These are phyloP conservation scores for Mythimna albipuncta DNA, from an alignment of 2,888 invertebrate species.

Conservation along the genomic window DNA sequence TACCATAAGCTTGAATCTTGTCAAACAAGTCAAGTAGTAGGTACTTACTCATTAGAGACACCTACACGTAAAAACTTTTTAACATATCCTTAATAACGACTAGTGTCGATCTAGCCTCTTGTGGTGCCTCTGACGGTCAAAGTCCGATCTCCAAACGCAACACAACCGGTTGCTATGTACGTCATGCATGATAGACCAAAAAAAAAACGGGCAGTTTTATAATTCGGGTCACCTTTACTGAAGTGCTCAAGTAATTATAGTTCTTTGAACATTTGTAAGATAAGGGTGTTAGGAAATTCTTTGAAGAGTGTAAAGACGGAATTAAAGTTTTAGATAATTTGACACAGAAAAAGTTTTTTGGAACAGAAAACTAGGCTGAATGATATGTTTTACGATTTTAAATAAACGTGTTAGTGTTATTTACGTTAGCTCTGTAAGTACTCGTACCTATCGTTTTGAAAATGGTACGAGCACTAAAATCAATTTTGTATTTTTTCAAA, in stretches of 20 bases:
- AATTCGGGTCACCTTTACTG: constrained; percentile 27
- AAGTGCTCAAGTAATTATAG: constrained; percentile 18
- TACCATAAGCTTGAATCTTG: neutral
- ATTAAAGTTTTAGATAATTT: constrained; percentile 27
- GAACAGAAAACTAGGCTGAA: constrained; percentile 23
- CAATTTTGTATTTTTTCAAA: neutral
- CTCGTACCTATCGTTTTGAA: neutral
- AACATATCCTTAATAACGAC: constrained; percentile 14
- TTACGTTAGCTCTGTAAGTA: neutral
- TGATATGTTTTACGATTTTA: constrained; percentile 3
- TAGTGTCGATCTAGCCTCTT: constrained; percentile 20
- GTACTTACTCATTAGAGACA: constrained; percentile 9
- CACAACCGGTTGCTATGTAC: constrained; percentile 52
- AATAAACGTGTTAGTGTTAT: constrained; percentile 17
- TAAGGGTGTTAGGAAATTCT: constrained; percentile 5
- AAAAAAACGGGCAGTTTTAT: constrained; percentile 19
- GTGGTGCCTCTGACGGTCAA: constrained; percentile 46
- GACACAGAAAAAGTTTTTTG: constrained; percentile 7
- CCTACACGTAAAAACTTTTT: constrained; percentile 8
- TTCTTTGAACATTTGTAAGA: constrained; percentile 5
- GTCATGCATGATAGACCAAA: constrained; percentile 13
- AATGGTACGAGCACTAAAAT: neutral
- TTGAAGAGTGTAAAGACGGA: neutral
- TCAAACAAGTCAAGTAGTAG: constrained; percentile 6
- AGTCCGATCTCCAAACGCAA: constrained; percentile 41